Conservation (phyloP, 2,113 vertebrate species). For the Eidolon helvum region DNA sequence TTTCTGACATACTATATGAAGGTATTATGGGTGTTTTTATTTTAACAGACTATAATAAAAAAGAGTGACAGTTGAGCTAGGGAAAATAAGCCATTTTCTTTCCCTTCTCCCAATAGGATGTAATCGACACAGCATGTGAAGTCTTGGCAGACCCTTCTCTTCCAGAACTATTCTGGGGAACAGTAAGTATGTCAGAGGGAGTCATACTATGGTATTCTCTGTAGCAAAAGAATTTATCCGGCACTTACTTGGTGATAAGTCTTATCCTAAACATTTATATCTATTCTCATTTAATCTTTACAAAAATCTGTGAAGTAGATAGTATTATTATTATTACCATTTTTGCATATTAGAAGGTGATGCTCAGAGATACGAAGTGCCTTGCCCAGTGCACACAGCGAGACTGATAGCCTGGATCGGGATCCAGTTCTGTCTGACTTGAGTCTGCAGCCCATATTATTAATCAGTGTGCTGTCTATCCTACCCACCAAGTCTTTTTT, state of each 20-base stretch:
- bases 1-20: not conserved
- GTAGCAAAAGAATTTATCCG: not conserved
- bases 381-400: not conserved
- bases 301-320: not conserved
- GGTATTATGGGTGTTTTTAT: not conserved
- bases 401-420: not conserved
- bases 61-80: accelerated
- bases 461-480: not conserved
- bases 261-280: not conserved
- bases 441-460: not conserved
- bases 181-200: conserved; percentile 84
- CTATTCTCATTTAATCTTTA: not conserved
- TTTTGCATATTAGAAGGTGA: not conserved
- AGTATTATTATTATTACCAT: not conserved
- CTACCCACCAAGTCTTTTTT: not conserved
- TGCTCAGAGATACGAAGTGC: not conserved
- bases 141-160: conserved; percentile 94
- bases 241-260: not conserved
- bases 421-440: not conserved
- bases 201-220: not conserved
- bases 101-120: conserved; percentile 80
- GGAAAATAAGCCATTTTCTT: conserved; percentile 16
- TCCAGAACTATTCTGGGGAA: conserved; percentile 97
- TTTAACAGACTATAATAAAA: not conserved
- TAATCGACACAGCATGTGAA: conserved; percentile 95